Evolutionary conservation across 2,888 invertebrate genomes (phyloP).

Genomic region (Drosophila austrosaltans): DNA sequence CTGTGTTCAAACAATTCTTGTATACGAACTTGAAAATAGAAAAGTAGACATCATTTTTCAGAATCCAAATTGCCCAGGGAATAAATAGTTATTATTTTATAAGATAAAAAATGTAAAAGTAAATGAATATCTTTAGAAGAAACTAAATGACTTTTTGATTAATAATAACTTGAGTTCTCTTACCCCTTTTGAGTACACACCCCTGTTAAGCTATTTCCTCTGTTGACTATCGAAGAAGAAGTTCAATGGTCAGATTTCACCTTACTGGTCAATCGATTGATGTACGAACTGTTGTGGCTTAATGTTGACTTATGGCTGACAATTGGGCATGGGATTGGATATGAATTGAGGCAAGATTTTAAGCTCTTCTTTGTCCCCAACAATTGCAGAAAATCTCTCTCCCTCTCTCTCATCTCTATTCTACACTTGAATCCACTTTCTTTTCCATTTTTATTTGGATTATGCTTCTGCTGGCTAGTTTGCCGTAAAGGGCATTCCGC

Average conservation of each 20-base stretch:
- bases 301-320: slow-evolving; percentile 6
- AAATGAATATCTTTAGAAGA: too few species aligned
- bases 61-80: background rate
- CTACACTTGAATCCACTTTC: background rate
- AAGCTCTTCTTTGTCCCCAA: slow-evolving; percentile 6
- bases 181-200: background rate
- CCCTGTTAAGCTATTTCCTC: background rate
- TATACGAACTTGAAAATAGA: background rate
- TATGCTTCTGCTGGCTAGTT: slow-evolving; percentile 29
- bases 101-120: too few species aligned
- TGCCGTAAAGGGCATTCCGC: slow-evolving; percentile 23
- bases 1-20: background rate
- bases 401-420: background rate
- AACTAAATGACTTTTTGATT: too few species aligned
- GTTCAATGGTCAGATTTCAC: slow-evolving; percentile 39
- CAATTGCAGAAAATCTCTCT: background rate
- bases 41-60: background rate
- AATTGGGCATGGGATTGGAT: background rate
- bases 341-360: slow-evolving; percentile 14
- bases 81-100: background rate
- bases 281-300: slow-evolving; percentile 34
- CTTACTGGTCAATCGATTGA: slow-evolving; percentile 49
- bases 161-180: background rate
- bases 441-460: slow-evolving; percentile 17
- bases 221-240: slow-evolving; percentile 16